A percentile compares a stretch with the other conserved stretches of the same genome.
phyloP scores from a whole-genome alignment of 92 coral and sea anemone genomes.

The Muricea muricata region DNA sequence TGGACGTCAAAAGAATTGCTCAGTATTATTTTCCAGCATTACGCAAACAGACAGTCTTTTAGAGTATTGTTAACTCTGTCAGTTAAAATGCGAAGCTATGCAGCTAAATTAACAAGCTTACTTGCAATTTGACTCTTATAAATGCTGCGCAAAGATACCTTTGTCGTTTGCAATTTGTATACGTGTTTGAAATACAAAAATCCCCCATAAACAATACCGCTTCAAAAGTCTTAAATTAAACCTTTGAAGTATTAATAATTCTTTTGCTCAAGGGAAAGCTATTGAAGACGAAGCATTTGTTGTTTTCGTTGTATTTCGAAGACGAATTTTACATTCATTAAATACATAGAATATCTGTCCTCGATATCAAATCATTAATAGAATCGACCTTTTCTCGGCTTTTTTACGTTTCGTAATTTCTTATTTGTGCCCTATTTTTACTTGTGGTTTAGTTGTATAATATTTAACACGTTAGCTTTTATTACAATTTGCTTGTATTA shows the following conservation, averaged over 20 bases:
- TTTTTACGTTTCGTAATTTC: background rate
- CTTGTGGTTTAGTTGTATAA: background rate
- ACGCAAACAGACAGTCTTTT: conserved; percentile 1
- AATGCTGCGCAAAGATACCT: background rate
- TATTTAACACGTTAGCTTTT: background rate
- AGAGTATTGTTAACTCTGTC: conserved; percentile 2
- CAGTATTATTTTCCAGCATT: conserved; percentile 4
- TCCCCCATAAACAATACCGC: background rate
- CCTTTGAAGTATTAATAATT: background rate
- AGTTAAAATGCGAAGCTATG: background rate
- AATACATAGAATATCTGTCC: background rate
- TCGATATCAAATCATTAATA: background rate
- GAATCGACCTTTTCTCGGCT: background rate
- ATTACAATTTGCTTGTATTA: background rate
- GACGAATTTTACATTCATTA: background rate
- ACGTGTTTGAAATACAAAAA: background rate
- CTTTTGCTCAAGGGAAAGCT: background rate
- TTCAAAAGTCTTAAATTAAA: background rate
- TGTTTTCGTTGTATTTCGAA: background rate
- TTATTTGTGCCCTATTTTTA: background rate
- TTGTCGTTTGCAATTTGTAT: background rate
- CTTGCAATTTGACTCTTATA: background rate
- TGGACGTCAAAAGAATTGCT: conserved; percentile 4
- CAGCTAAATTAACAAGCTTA: background rate
- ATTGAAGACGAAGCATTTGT: background rate